A percentile compares a stretch with the other conserved stretches of the same genome.
phyloP scores from a whole-genome alignment of 2,113 vertebrate species.

The Psittacara wagleri region DNA sequence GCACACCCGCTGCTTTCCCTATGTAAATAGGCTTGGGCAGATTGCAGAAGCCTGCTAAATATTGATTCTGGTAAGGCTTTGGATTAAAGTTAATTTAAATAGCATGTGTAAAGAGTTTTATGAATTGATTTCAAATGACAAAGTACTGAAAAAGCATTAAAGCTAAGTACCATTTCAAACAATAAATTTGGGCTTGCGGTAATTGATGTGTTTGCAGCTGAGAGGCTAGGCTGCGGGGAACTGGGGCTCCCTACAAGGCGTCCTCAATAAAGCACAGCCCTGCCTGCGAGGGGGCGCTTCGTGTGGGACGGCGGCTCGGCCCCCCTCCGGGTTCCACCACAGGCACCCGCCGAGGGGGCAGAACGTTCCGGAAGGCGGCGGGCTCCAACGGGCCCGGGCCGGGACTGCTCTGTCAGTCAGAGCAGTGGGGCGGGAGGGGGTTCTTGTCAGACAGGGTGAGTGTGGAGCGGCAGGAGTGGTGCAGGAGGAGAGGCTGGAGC shows the following conservation, averaged over 20 bases:
- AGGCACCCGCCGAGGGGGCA: accelerated
- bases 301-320: accelerated
- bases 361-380: accelerated
- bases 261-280: accelerated
- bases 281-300: accelerated
- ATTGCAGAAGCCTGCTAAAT: not conserved
- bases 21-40: accelerated
- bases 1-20: not conserved
- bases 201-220: not conserved
- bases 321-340: accelerated
- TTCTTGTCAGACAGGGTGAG: accelerated
- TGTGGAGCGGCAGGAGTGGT: accelerated
- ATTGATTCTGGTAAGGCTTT: not conserved
- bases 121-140: constrained; percentile 16
- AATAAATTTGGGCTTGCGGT: not conserved
- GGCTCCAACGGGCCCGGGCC: too few relatives aligned
- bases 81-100: not conserved
- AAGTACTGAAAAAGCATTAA: constrained; percentile 29
- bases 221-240: too few relatives aligned
- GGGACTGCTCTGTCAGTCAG: too few relatives aligned
- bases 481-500: accelerated
- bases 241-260: accelerated
- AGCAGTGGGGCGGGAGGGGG: accelerated
- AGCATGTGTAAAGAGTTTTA: not conserved
- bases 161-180: not conserved